These are phyloP conservation scores for Pocillopora grandis DNA, from an alignment of 92 coral and sea anemone genomes.

Conservation along the genomic window DNA sequence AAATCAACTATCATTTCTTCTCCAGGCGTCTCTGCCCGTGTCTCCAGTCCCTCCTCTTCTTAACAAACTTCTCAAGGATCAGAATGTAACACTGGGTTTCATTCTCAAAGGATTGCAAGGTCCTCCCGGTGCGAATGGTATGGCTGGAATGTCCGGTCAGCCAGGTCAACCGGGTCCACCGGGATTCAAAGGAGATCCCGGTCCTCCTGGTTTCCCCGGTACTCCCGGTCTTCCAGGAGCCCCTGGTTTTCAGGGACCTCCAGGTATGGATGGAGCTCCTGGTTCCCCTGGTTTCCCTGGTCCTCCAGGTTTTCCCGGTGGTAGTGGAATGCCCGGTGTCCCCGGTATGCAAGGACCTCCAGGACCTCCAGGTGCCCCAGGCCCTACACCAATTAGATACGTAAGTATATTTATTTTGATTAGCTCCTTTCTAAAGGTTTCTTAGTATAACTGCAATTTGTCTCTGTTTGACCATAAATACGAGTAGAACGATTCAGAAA, in stretches of 20 bases:
- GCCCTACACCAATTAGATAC: conserved; percentile 98
- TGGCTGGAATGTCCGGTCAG: conserved; percentile 96
- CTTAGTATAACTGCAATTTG: neutral
- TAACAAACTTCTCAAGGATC: conserved; percentile 97
- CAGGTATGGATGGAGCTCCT: conserved; percentile 98
- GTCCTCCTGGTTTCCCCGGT: conserved; percentile 94
- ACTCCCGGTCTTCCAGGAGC: conserved; percentile 94
- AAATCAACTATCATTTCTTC: neutral
- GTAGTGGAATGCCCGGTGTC: conserved; percentile 98
- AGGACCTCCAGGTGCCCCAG: conserved; percentile 95
- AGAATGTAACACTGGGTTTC: conserved; percentile 99
- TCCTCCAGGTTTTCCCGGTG: conserved; percentile 96
- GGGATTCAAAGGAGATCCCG: conserved; percentile 94
- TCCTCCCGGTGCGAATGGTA: conserved; percentile 96
- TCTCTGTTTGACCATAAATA: neutral
- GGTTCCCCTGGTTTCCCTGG: conserved; percentile 99
- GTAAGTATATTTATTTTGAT: conserved; percentile 69
- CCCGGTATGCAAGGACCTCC: conserved; percentile 92
- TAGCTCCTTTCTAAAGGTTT: neutral
- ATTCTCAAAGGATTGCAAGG: conserved; percentile 99
- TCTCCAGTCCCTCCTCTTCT: conserved; percentile 98
- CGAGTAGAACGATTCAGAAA: too few relatives aligned
- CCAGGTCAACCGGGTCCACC: conserved; percentile 96
- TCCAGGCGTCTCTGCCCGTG: conserved; percentile 96
- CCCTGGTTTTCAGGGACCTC: conserved; percentile 97